Conservation (phyloP, 1,140 invertebrate species). For the Sarcophaga peregrina region DNA sequence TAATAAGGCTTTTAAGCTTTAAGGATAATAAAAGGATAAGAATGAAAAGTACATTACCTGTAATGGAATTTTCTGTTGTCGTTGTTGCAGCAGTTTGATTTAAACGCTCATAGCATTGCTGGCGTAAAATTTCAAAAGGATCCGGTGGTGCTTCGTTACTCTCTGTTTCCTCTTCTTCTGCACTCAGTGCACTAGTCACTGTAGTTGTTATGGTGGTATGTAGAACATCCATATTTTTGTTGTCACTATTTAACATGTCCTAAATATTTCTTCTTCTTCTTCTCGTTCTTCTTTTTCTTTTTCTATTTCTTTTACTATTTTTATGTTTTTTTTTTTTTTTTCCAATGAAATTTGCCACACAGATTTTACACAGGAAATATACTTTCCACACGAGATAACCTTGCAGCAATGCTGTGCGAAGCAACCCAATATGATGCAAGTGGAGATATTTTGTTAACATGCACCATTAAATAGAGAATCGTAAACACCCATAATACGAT, state of each 20-base stretch:
- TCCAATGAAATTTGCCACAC: not conserved
- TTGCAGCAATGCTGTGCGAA: too few species aligned
- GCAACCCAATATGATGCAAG: too few species aligned
- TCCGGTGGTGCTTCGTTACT: slow-evolving; percentile 33
- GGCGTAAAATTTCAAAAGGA: slow-evolving; percentile 38
- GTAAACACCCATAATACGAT: not conserved
- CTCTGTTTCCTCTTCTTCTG: slow-evolving; percentile 1
- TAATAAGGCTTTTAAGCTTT: too few species aligned
- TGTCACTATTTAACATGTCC: slow-evolving; percentile 5
- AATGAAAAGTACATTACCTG: not conserved
- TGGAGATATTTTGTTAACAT: not conserved
- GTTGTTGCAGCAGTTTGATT: slow-evolving; percentile 45
- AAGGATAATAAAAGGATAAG: too few species aligned
- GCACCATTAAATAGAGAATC: not conserved
- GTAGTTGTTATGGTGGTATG: not conserved
- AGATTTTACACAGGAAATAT: not conserved
- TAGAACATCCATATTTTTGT: not conserved
- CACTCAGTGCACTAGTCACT: not conserved
- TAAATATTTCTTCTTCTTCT: not conserved
- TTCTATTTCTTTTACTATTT: too few species aligned
- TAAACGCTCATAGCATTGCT: slow-evolving; percentile 44
- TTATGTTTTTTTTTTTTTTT: not conserved
- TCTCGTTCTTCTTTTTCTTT: too few species aligned
- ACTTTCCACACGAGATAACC: too few species aligned
- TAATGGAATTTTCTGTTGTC: not conserved